A percentile compares a stretch with the other conserved stretches of the same genome.
These are phyloP conservation scores for Psilopogon haemacephalus DNA, from an alignment of 2,113 vertebrate species.

Conservation along the genomic window DNA sequence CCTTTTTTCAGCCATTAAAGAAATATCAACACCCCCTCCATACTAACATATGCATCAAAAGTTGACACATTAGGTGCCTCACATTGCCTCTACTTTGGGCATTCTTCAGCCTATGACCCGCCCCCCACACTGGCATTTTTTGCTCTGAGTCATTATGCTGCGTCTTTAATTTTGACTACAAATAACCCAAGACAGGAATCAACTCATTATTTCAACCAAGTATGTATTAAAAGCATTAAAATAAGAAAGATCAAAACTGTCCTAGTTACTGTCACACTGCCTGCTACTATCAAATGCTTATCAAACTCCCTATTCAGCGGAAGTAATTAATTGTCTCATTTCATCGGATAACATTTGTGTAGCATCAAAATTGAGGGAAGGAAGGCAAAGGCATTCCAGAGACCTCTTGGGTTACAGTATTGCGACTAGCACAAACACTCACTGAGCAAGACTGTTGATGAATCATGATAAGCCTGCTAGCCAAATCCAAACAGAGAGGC, in stretches of 20 bases:
- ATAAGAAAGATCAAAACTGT: neutral
- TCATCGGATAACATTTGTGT: neutral
- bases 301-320: neutral
- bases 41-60: neutral
- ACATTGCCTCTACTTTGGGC: neutral
- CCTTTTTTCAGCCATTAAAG: neutral
- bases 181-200: neutral
- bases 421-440: accelerated
- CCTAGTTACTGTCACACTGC: neutral
- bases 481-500: neutral
- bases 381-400: neutral
- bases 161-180: neutral
- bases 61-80: accelerated
- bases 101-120: neutral
- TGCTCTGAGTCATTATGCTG: neutral
- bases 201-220: neutral
- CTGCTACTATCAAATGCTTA: neutral
- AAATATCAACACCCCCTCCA: neutral
- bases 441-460: neutral
- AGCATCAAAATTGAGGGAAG: neutral
- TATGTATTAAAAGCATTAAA: neutral
- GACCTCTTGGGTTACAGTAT: neutral
- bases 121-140: neutral
- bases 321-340: neutral
- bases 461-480: neutral